Percentiles rank a stretch among this genome's conserved stretches.
phyloP scores from a whole-genome alignment of 2,797 vertebrate genomes.

The Sciaenops ocellatus region DNA sequence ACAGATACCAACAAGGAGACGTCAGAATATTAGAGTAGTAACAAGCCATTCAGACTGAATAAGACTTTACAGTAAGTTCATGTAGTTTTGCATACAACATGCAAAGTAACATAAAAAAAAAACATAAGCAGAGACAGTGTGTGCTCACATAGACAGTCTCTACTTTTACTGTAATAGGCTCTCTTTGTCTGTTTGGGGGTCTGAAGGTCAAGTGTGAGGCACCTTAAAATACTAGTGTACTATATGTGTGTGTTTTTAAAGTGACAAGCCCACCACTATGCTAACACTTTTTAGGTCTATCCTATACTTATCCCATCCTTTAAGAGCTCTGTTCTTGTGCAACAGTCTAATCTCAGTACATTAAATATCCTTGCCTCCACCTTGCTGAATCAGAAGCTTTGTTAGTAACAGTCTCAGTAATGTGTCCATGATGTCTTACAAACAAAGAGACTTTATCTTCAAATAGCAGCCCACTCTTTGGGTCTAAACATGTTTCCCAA shows the following conservation, averaged over 20 bases:
- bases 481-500: constrained; percentile 67
- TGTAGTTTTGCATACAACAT: background rate
- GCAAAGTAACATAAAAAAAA: background rate
- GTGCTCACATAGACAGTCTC: background rate
- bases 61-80: no score
- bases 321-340: constrained; percentile 37
- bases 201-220: constrained; percentile 27
- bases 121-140: background rate
- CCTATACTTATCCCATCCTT: constrained; percentile 51
- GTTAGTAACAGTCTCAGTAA: constrained; percentile 12
- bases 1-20: no score
- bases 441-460: constrained; percentile 71
- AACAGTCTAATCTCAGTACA: constrained; percentile 45
- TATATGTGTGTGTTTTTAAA: constrained; percentile 33
- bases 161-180: constrained; percentile 22
- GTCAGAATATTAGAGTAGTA: no score
- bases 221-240: constrained; percentile 12
- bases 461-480: constrained; percentile 68
- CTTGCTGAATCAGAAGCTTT: constrained; percentile 51
- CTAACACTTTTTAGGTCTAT: constrained; percentile 32
- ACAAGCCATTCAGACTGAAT: no score
- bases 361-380: constrained; percentile 47
- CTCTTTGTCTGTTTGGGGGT: constrained; percentile 21
- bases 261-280: constrained; percentile 41
- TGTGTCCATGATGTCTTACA: constrained; percentile 44